These are phyloP conservation scores for Punctoribates punctum DNA, from an alignment of 2,888 invertebrate genomes.

Conservation along the genomic window DNA sequence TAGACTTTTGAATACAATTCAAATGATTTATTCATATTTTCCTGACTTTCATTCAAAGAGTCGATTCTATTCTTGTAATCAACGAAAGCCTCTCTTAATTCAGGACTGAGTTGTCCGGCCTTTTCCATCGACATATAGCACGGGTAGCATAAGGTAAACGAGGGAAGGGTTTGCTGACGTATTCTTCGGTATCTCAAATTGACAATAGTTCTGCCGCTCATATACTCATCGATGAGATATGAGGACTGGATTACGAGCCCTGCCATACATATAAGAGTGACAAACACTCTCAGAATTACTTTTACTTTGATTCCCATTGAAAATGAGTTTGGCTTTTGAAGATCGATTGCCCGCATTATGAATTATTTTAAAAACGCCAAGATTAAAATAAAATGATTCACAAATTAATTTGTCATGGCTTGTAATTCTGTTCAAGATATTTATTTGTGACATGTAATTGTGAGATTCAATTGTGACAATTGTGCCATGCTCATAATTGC, in stretches of 20 bases:
- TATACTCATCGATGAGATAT: background rate
- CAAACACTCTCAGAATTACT: background rate
- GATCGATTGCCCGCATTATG: too few relatives aligned
- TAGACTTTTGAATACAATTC: too few relatives aligned
- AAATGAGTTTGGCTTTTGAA: too few relatives aligned
- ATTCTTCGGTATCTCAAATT: background rate
- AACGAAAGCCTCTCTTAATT: background rate
- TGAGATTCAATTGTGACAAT: too few relatives aligned
- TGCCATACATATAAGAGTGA: background rate
- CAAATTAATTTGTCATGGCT: too few relatives aligned
- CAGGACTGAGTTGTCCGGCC: background rate
- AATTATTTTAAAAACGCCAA: too few relatives aligned
- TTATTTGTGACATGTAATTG: too few relatives aligned
- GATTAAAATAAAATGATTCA: too few relatives aligned
- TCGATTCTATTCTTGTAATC: background rate
- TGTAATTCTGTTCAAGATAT: too few relatives aligned
- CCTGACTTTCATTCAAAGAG: background rate
- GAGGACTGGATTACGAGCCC: background rate
- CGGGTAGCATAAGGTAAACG: background rate
- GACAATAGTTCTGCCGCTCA: background rate
- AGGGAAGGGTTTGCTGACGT: background rate
- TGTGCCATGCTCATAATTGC: too few relatives aligned
- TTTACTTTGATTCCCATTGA: too few relatives aligned
- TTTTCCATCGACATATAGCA: background rate
- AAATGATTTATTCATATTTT: too few relatives aligned